phyloP scores from a whole-genome alignment of 2,888 invertebrate genomes.

The Mythimna impura region DNA sequence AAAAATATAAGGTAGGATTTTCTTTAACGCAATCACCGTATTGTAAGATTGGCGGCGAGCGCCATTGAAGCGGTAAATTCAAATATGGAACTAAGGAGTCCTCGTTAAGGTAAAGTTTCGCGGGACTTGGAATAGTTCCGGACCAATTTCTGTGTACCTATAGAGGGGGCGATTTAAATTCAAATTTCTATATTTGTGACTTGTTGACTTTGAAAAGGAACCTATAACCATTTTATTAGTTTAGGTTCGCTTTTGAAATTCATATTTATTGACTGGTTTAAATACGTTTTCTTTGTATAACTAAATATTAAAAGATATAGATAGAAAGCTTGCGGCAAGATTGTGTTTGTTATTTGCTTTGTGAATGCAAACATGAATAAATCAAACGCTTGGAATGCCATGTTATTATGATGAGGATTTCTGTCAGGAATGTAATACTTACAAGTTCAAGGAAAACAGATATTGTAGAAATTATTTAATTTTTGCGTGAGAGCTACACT shows the following conservation, averaged over 20 bases:
- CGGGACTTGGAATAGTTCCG: conserved; percentile 59
- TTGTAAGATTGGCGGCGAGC: conserved; percentile 62
- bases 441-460: neutral
- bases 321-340: conserved; percentile 4
- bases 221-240: conserved; percentile 32
- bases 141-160: conserved; percentile 53
- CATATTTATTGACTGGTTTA: conserved; percentile 24
- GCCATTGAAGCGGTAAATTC: conserved; percentile 77
- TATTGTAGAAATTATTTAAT: too few species aligned
- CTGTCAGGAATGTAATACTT: neutral
- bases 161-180: conserved; percentile 48
- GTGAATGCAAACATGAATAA: conserved; percentile 30
- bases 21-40: conserved; percentile 52
- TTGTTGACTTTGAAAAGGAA: conserved; percentile 49
- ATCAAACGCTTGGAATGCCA: neutral
- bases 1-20: conserved; percentile 68
- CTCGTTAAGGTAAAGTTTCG: conserved; percentile 72
- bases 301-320: conserved; percentile 21
- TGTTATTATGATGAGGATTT: conserved; percentile 1
- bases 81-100: conserved; percentile 77
- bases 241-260: conserved; percentile 34
- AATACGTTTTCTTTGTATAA: conserved; percentile 24
- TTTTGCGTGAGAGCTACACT: too few species aligned
- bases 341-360: conserved; percentile 24
- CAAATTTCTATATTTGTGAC: conserved; percentile 48